Conservation (phyloP, 37 sponge, comb jelly and placozoan species). For the Chondrilla cf. caribensis region DNA sequence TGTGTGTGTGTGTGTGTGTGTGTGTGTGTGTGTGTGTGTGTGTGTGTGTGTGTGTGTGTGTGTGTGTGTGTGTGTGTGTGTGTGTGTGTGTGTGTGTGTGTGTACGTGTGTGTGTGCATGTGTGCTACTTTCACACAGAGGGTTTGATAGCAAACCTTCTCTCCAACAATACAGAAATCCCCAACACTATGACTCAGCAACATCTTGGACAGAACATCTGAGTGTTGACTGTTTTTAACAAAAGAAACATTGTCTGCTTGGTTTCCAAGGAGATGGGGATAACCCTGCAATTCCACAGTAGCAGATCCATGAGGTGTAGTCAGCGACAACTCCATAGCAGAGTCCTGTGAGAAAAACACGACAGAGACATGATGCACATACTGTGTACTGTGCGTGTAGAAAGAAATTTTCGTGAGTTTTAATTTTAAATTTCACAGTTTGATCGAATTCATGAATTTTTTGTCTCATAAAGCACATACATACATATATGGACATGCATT, state of each 20-base stretch:
- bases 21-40: no score
- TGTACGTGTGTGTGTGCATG: no score
- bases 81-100: no score
- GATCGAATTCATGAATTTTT: no score
- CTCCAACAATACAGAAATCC: slow-evolving; percentile 79
- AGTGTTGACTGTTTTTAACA: slow-evolving; percentile 33
- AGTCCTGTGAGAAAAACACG: background rate
- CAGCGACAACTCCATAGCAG: background rate
- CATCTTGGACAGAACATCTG: slow-evolving; percentile 46
- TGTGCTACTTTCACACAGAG: background rate
- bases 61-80: no score
- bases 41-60: no score
- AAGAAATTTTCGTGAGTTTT: no score
- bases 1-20: no score
- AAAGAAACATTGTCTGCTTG: background rate
- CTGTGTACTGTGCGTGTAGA: no score
- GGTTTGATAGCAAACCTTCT: slow-evolving; percentile 34
- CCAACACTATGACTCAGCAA: slow-evolving; percentile 57
- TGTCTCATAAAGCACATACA: no score
- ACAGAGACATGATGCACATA: background rate
- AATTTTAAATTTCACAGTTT: no score
- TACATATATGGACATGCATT: background rate
- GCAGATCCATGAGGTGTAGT: background rate
- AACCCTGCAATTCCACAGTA: slow-evolving; percentile 11
- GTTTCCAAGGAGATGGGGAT: background rate